phyloP scores from a whole-genome alignment of 2,113 vertebrate genomes.

The Elgaria multicarinata region DNA sequence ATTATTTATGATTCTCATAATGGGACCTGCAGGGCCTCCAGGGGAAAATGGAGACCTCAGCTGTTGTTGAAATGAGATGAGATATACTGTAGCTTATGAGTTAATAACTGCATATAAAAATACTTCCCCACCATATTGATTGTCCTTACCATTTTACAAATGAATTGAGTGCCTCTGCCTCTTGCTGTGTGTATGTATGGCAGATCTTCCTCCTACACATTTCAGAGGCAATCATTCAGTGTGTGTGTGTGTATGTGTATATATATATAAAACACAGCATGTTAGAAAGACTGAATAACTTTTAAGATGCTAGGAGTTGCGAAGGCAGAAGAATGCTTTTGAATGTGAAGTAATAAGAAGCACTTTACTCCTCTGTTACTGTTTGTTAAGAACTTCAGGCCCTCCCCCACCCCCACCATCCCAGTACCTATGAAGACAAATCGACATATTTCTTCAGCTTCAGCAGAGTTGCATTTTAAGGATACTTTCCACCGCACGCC shows the following conservation, averaged over 20 bases:
- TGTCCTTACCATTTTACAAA: conserved; percentile 83
- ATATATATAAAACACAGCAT: conserved; percentile 5
- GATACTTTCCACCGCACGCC: conserved; percentile 68
- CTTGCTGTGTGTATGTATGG: conserved; percentile 58
- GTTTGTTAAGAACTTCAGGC: conserved; percentile 59
- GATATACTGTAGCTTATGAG: conserved; percentile 98
- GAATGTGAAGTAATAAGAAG: conserved; percentile 61
- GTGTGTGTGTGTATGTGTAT: not conserved
- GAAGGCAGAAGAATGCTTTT: conserved; percentile 23
- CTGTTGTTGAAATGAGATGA: conserved; percentile 96
- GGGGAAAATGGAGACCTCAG: conserved; percentile 85
- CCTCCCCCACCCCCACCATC: conserved; percentile 34
- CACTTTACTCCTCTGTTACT: conserved; percentile 54
- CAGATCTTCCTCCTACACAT: conserved; percentile 61
- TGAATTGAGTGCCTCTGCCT: conserved; percentile 77
- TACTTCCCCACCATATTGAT: conserved; percentile 92
- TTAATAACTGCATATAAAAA: conserved; percentile 99
- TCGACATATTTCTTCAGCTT: conserved; percentile 77
- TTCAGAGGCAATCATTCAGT: conserved; percentile 61
- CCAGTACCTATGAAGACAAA: conserved; percentile 80
- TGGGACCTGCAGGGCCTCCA: conserved; percentile 82
- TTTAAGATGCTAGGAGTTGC: not conserved
- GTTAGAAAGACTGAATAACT: conserved; percentile 45
- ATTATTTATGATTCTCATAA: conserved; percentile 97
- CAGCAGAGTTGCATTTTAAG: conserved; percentile 76